phyloP scores from a whole-genome alignment of 2,113 vertebrate species.

The Sminthopsis crassicaudata region DNA sequence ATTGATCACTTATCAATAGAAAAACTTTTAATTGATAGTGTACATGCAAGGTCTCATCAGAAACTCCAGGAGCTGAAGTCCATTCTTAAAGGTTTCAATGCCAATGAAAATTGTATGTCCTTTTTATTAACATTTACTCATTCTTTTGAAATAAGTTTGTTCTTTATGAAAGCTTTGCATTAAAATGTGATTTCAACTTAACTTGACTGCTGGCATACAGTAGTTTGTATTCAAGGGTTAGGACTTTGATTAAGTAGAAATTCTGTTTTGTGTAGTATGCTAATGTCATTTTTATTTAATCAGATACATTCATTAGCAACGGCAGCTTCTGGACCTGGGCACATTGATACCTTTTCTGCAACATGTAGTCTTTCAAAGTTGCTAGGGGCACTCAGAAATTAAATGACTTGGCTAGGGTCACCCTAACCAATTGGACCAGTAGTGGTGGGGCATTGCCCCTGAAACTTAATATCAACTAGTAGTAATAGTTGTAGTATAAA shows the following conservation, averaged over 20 bases:
- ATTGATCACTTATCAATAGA: slow-evolving; percentile 98
- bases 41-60: slow-evolving; percentile 97
- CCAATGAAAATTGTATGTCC: slow-evolving; percentile 94
- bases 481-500: neutral
- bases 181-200: slow-evolving; percentile 22
- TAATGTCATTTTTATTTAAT: neutral
- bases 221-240: slow-evolving; percentile 36
- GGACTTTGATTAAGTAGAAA: slow-evolving; percentile 8
- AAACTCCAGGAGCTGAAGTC: slow-evolving; percentile 98
- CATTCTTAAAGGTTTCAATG: slow-evolving; percentile 93
- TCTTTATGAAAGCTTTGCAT: slow-evolving; percentile 43
- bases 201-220: neutral
- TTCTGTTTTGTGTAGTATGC: neutral
- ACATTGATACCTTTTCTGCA: neutral
- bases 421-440: neutral
- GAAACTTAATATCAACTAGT: neutral
- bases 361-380: neutral
- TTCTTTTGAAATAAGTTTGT: slow-evolving; percentile 56
- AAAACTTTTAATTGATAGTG: slow-evolving; percentile 98
- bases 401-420: neutral
- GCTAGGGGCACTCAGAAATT: neutral
- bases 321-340: neutral
- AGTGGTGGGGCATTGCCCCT: neutral
- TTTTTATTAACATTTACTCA: slow-evolving; percentile 58
- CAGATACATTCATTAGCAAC: neutral